Conservation (phyloP, 2,797 vertebrate species). For the Notolabrus celidotus region DNA sequence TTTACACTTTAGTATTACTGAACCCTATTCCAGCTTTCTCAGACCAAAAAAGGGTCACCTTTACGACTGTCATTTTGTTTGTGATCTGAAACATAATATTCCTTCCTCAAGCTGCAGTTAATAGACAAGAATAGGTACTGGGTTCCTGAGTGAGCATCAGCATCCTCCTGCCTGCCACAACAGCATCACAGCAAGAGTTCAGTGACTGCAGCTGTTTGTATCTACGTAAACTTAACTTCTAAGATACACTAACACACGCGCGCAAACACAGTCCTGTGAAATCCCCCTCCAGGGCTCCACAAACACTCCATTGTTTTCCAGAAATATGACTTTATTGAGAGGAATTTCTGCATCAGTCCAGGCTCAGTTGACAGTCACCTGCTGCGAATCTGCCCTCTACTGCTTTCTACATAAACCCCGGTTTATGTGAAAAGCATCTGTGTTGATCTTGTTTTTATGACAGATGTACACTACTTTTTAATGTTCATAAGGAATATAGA, state of each 20-base stretch:
- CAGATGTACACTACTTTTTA: constrained; percentile 92
- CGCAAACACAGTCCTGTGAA: neutral
- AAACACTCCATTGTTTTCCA: constrained; percentile 64
- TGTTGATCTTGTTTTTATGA: constrained; percentile 80
- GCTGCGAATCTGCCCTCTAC: constrained; percentile 64
- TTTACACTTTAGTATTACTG: constrained; percentile 2
- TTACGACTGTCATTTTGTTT: neutral
- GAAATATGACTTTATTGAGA: constrained; percentile 21
- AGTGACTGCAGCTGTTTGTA: constrained; percentile 42
- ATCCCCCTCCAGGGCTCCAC: constrained; percentile 27
- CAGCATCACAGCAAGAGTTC: constrained; percentile 45
- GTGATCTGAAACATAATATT: neutral
- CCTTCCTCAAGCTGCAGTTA: neutral
- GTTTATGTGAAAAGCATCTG: constrained; percentile 52
- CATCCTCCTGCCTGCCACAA: constrained; percentile 31
- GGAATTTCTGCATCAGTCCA: constrained; percentile 46
- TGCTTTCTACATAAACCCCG: constrained; percentile 86
- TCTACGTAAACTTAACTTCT: constrained; percentile 18
- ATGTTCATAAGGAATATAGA: constrained; percentile 93
- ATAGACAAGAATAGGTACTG: no score
- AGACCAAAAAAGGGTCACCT: neutral
- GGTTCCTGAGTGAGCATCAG: neutral
- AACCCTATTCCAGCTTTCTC: neutral
- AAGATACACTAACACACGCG: constrained; percentile 5
- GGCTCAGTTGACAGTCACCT: constrained; percentile 42